These are phyloP conservation scores for Metallyticus violacea DNA, from an alignment of 2,888 invertebrate species.

Conservation along the genomic window DNA sequence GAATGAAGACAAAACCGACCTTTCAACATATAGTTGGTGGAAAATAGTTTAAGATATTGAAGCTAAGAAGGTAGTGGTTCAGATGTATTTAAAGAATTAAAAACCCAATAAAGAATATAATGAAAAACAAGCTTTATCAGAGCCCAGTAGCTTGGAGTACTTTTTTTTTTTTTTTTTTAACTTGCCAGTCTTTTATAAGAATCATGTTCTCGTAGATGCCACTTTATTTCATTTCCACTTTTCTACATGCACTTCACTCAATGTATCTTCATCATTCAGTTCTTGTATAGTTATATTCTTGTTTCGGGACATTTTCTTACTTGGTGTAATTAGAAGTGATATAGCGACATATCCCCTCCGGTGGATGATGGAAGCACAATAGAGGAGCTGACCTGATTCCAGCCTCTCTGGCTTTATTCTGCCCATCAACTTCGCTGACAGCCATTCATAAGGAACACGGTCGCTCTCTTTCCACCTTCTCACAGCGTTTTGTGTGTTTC, in stretches of 20 bases:
- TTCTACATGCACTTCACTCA: not conserved
- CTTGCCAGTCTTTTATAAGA: no score
- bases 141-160: not conserved
- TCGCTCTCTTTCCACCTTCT: not conserved
- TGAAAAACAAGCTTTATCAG: no score
- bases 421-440: not conserved
- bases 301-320: not conserved
- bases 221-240: not conserved
- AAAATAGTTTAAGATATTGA: no score
- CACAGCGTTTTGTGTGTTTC: not conserved
- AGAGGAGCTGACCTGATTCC: not conserved
- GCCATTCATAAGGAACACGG: not conserved
- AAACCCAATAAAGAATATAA: no score
- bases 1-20: no score
- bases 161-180: no score
- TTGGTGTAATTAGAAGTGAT: not conserved
- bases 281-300: not conserved
- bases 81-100: no score
- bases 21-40: no score
- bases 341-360: not conserved
- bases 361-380: not conserved
- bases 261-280: not conserved
- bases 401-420: not conserved
- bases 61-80: no score
- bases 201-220: not conserved